These are phyloP conservation scores for Ridgeia piscesae DNA, from an alignment of 1,140 invertebrate genomes.

Conservation along the genomic window DNA sequence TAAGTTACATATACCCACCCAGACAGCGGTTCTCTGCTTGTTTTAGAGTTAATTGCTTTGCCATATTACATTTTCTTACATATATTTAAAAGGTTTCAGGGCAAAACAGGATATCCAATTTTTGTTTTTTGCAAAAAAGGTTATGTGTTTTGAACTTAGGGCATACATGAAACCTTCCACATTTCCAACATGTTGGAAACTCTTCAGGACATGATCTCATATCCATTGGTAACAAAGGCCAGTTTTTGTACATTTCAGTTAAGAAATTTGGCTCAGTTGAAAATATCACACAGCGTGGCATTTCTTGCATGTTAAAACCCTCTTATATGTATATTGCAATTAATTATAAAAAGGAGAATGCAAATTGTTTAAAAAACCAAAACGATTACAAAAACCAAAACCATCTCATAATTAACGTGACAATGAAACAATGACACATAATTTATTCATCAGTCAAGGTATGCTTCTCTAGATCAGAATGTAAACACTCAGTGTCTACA, in stretches of 20 bases:
- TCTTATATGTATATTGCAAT: neutral
- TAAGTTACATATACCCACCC: too few relatives aligned
- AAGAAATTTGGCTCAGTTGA: neutral
- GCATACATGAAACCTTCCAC: too few relatives aligned
- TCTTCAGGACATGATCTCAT: too few relatives aligned
- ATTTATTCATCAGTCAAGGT: neutral
- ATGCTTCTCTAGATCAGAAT: neutral
- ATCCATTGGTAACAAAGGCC: neutral
- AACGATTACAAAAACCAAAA: neutral
- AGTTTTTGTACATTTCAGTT: neutral
- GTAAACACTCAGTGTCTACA: neutral
- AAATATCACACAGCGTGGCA: neutral
- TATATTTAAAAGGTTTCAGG: too few relatives aligned
- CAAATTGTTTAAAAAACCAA: neutral
- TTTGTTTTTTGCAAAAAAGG: too few relatives aligned
- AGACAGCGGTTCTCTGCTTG: too few relatives aligned
- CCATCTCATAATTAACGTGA: neutral
- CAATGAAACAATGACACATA: neutral
- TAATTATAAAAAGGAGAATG: neutral
- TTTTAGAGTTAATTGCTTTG: too few relatives aligned
- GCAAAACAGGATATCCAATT: too few relatives aligned
- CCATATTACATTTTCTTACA: too few relatives aligned
- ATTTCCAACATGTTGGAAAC: too few relatives aligned
- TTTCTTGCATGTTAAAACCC: neutral
- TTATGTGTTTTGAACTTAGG: too few relatives aligned